phyloP scores from a whole-genome alignment of 2,113 vertebrate species.

The Sorex fumeus region DNA sequence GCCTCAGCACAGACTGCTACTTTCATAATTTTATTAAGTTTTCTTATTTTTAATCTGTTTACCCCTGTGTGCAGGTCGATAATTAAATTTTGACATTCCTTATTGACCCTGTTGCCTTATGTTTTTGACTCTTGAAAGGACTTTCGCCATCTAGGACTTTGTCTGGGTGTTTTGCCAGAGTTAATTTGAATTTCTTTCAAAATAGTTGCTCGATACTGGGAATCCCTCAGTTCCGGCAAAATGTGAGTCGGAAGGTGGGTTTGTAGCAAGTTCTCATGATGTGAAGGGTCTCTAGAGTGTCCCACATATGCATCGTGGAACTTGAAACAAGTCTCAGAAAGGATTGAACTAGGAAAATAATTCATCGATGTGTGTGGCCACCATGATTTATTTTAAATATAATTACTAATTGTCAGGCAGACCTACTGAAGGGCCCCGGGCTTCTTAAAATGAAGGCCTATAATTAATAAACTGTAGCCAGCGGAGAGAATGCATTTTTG shows the following conservation, averaged over 20 bases:
- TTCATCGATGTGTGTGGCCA: constrained; percentile 66
- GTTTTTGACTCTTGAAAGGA: too few relatives aligned
- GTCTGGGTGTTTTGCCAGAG: too few relatives aligned
- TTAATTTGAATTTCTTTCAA: too few relatives aligned
- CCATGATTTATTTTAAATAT: constrained; percentile 72
- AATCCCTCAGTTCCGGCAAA: too few relatives aligned
- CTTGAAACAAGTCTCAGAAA: constrained; percentile 31
- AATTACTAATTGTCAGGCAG: constrained; percentile 70
- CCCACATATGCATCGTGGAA: not conserved
- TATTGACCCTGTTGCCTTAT: too few relatives aligned
- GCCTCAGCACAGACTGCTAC: not conserved
- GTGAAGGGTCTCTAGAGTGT: too few relatives aligned
- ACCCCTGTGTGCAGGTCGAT: too few relatives aligned
- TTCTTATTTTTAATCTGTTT: not conserved
- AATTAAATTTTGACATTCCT: too few relatives aligned
- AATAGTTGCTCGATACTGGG: too few relatives aligned
- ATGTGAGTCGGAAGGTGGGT: too few relatives aligned
- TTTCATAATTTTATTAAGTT: not conserved
- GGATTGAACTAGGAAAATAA: constrained; percentile 56
- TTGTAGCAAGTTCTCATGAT: too few relatives aligned
- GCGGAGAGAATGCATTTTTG: constrained; percentile 19
- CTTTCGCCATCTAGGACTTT: too few relatives aligned
- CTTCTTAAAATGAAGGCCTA: constrained; percentile 60
- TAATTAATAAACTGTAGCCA: constrained; percentile 73
- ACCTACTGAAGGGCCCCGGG: constrained; percentile 51